Base-by-base conservation (phyloP, 2,113 vertebrate genomes). In the Lagopus muta region DNA sequence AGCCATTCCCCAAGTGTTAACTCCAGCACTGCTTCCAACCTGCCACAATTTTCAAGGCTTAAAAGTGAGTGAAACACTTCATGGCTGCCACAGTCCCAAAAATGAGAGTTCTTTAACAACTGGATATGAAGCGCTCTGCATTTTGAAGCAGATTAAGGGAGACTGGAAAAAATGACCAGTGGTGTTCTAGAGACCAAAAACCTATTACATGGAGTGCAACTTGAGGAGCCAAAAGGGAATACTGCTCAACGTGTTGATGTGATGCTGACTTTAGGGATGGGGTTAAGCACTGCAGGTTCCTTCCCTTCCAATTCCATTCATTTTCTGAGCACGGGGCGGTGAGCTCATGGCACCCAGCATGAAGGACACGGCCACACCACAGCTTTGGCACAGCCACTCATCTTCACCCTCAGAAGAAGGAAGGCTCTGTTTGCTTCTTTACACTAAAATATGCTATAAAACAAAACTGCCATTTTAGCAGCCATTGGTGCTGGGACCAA, bases 271-370 rank as follows among this genome's bases (percentile, higher is more conserved):
- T 13, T 1, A 38, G 48, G 2, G 43, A 47, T 47, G 11, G 20
- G 4, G 2, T 15, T 1, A 10, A 27, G 42, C 2, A 27, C 5
- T 1, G 7, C 4, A 50, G 24, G 0, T 21, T 50, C 74, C 62
- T 4, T 2, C 18, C 70, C 85, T 34, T 24, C 58, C 78, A 80
- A 34, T 3, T 19, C 4, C 25, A 4, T 11, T 8, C 40, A 0
- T 4, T 12, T 24, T 3, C 40, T 3, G 38, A 34, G 28, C 36
- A 6, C 0, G 3, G 16, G 36, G 5, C 12, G 28, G 38, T 1
- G 6, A 55, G 15, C 60, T 70, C 11, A 40, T 4, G 42, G 3
- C 50, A 1, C 3, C n/a, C 1, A 0, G 25, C 13, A 30, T 15
- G 42, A 52, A 21, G 11, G 3, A 6, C 17, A 11, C 18, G 18